These are phyloP conservation scores for Apteryx mantelli DNA, from an alignment of 2,113 vertebrate genomes.

Conservation along the genomic window DNA sequence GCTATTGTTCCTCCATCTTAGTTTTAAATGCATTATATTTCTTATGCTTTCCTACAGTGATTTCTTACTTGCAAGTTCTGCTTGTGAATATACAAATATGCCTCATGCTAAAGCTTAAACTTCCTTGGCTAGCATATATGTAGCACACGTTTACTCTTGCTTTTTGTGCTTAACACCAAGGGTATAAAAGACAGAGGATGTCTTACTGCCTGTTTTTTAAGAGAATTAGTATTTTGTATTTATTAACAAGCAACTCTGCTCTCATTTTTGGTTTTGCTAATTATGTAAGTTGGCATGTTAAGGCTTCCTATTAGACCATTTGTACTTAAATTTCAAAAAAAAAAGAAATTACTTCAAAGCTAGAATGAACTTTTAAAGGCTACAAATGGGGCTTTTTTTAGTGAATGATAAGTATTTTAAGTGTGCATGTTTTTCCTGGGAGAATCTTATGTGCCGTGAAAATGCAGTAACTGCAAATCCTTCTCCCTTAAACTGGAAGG, in stretches of 20 bases:
- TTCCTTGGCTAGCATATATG: not conserved
- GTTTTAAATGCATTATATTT: not conserved
- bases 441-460: not conserved
- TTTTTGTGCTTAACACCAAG: not conserved
- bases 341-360: accelerated
- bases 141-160: not conserved
- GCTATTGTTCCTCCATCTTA: not conserved
- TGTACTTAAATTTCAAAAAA: not conserved
- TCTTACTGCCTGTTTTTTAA: not conserved
- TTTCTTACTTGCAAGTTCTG: not conserved
- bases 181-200: not conserved
- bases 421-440: not conserved
- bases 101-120: accelerated
- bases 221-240: not conserved
- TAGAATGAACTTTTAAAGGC: not conserved
- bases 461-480: not conserved
- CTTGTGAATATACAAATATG: accelerated
- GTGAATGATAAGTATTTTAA: not conserved
- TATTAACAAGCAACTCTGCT: not conserved
- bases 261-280: not conserved
- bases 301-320: not conserved
- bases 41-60: not conserved
- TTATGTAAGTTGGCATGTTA: not conserved
- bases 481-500: not conserved
- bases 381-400: not conserved